Percentiles rank a stretch among this genome's conserved stretches.
These are phyloP conservation scores for Poecile atricapillus DNA, from an alignment of 2,113 vertebrate species.

Conservation along the genomic window DNA sequence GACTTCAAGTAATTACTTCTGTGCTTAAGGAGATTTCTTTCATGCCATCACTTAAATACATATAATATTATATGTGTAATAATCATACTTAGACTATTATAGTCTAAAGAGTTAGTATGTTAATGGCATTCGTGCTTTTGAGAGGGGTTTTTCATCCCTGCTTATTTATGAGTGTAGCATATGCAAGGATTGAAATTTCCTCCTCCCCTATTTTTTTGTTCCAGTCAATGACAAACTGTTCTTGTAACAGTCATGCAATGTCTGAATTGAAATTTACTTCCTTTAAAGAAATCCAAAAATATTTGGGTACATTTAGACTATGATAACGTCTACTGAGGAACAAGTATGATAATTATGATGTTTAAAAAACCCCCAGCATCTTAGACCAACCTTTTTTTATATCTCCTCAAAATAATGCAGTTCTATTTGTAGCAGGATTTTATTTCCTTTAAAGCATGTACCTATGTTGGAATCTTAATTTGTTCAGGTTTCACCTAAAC, in stretches of 20 bases:
- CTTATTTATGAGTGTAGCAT: background rate
- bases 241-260: background rate
- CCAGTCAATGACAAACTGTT: background rate
- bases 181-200: background rate
- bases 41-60: background rate
- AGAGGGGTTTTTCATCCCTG: background rate
- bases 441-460: background rate
- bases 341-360: background rate
- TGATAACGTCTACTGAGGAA: background rate
- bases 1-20: background rate
- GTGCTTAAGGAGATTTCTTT: background rate
- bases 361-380: fast-evolving
- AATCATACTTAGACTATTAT: background rate
- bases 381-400: background rate
- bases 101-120: background rate
- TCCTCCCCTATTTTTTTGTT: background rate
- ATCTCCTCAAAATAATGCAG: background rate
- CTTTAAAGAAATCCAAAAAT: background rate
- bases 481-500: background rate
- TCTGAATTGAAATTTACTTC: background rate
- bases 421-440: background rate
- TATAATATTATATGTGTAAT: background rate
- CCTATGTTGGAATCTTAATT: background rate
- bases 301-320: background rate
- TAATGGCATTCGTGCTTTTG: background rate